Conservation (phyloP, 2,797 vertebrate species). For the Calcarius lapponicus region DNA sequence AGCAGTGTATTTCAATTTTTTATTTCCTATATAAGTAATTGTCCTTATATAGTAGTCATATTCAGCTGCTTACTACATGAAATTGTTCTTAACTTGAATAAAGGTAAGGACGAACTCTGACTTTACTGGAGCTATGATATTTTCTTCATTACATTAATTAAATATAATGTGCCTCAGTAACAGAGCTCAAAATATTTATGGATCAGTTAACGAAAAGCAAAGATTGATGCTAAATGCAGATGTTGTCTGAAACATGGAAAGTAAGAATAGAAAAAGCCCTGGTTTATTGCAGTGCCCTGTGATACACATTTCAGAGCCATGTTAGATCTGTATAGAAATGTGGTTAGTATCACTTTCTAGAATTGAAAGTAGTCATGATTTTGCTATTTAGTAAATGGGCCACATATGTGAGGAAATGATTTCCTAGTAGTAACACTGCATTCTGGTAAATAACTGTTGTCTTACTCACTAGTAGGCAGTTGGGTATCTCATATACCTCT, state of each 20-base stretch:
- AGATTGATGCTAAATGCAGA: not conserved
- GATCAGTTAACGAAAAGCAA: not conserved
- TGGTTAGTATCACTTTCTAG: not conserved
- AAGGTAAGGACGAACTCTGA: not conserved
- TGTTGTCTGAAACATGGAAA: not conserved
- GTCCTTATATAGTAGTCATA: not conserved
- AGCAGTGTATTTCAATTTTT: not conserved
- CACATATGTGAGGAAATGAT: not conserved
- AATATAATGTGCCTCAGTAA: not conserved
- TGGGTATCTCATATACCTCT: not conserved
- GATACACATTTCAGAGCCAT: not conserved
- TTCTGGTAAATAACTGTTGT: not conserved
- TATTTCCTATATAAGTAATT: not conserved
- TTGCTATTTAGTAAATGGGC: not conserved
- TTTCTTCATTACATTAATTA: not conserved
- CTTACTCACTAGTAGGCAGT: not conserved
- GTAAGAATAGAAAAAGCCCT: not conserved
- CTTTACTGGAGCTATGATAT: not conserved
- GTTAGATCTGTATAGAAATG: not conserved
- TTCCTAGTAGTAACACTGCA: not conserved
- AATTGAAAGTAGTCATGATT: not conserved
- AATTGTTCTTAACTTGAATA: not conserved
- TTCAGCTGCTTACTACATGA: not conserved
- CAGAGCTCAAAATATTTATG: not conserved
- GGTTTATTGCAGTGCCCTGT: not conserved